Evolutionary conservation across 1,140 invertebrate species (phyloP).

Genomic region (Drosophila kanapiae): DNA sequence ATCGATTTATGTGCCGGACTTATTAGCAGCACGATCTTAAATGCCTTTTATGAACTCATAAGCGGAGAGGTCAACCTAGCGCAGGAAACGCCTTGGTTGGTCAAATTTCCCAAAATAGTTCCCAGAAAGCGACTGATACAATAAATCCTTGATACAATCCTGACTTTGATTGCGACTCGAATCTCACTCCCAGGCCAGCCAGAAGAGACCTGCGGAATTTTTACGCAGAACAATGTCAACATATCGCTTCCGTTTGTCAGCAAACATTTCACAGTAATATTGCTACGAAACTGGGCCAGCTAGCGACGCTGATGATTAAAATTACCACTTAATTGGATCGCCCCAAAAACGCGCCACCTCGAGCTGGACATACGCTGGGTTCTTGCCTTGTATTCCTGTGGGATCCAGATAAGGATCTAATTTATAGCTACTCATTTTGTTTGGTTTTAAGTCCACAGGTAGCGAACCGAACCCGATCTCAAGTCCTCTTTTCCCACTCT

Average conservation of each 20-base stretch:
- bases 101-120: conserved; percentile 1
- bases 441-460: conserved; percentile 34
- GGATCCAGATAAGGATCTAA: conserved; percentile 75
- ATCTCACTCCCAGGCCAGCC: conserved; percentile 21
- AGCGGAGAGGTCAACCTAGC: conserved; percentile 52
- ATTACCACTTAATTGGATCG: conserved; percentile 79
- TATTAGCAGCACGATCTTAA: conserved; percentile 68
- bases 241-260: conserved; percentile 80
- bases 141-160: background rate
- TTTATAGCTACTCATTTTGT: conserved; percentile 71
- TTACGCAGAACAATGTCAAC: conserved; percentile 74
- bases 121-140: conserved; percentile 16
- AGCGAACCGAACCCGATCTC: conserved; percentile 4
- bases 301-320: conserved; percentile 65
- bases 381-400: conserved; percentile 15
- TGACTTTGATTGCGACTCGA: conserved; percentile 3
- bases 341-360: conserved; percentile 52
- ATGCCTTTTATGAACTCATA: conserved; percentile 73
- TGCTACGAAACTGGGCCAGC: conserved; percentile 26
- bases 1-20: conserved; percentile 46
- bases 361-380: conserved; percentile 30
- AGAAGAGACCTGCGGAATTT: conserved; percentile 38
- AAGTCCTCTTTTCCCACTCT: conserved; percentile 4
- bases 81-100: conserved; percentile 20
- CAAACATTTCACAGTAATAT: conserved; percentile 50